Evolutionary conservation across 2,113 vertebrate genomes (phyloP).

Genomic region (Forbesichthys agassizii): DNA sequence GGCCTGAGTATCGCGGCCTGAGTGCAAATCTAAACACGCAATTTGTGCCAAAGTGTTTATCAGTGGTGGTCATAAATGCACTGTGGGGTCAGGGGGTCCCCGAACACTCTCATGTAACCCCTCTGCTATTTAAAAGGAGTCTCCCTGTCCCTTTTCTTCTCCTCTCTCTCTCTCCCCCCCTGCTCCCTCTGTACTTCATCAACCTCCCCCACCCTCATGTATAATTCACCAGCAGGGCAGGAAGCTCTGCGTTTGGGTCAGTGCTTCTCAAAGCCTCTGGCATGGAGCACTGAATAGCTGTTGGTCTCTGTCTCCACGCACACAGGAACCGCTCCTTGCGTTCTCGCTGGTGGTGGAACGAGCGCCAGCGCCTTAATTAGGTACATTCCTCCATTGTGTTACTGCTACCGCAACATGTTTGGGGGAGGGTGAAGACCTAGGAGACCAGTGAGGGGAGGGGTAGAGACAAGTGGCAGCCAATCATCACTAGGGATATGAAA

Average conservation of each 20-base stretch:
- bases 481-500: too few species aligned
- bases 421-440: too few species aligned
- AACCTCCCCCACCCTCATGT: conserved; percentile 46
- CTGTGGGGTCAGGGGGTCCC: conserved; percentile 60
- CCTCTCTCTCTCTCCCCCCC: conserved; percentile 4
- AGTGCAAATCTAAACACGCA: conserved; percentile 1
- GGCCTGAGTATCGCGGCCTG: conserved; percentile 25
- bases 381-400: not conserved
- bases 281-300: conserved; percentile 15
- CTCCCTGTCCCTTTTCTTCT: conserved; percentile 30
- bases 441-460: too few species aligned
- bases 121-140: conserved; percentile 53
- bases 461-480: too few species aligned
- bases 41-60: conserved; percentile 24
- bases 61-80: conserved; percentile 48
- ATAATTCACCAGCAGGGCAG: conserved; percentile 66
- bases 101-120: conserved; percentile 55
- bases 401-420: not conserved
- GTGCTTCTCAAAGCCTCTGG: conserved; percentile 37
- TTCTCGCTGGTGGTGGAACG: conserved; percentile 53
- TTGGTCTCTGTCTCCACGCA: conserved; percentile 21
- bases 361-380: conserved; percentile 41
- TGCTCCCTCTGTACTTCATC: conserved; percentile 3
- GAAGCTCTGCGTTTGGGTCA: conserved; percentile 49
- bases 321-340: conserved; percentile 43